These are phyloP conservation scores for Trinorchestia longiramus DNA, from an alignment of 1,140 invertebrate genomes.

Conservation along the genomic window DNA sequence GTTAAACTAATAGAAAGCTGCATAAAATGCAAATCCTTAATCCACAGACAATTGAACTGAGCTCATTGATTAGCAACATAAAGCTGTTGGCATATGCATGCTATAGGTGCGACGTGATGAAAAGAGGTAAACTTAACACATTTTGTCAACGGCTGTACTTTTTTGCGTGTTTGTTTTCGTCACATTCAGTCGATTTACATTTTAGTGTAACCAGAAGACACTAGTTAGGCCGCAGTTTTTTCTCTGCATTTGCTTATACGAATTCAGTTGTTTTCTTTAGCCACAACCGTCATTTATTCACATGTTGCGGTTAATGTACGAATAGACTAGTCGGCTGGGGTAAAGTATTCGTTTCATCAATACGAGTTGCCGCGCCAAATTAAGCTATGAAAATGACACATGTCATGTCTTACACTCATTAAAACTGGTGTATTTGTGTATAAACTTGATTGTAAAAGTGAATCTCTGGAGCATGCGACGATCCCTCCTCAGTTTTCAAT, in stretches of 20 bases:
- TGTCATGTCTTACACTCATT: too few relatives aligned
- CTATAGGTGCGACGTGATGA: background rate
- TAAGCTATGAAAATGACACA: background rate
- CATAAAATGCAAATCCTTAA: background rate
- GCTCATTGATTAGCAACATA: background rate
- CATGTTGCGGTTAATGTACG: background rate
- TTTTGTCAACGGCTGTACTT: background rate
- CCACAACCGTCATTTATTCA: background rate
- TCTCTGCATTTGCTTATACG: background rate
- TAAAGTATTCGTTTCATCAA: background rate
- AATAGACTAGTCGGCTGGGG: background rate
- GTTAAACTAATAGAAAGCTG: background rate
- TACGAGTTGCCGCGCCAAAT: background rate
- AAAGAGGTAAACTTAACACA: background rate
- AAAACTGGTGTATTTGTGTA: too few relatives aligned
- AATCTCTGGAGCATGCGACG: too few relatives aligned
- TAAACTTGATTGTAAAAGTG: too few relatives aligned
- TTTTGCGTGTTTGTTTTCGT: background rate
- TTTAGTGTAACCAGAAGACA: background rate
- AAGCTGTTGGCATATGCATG: background rate
- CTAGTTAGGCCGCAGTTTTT: background rate
- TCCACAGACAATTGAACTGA: background rate
- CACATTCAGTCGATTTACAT: background rate
- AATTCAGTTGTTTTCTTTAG: background rate
- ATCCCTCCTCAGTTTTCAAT: background rate